phyloP scores from a whole-genome alignment of 2,797 vertebrate species.

The Synaphobranchus kaupii region DNA sequence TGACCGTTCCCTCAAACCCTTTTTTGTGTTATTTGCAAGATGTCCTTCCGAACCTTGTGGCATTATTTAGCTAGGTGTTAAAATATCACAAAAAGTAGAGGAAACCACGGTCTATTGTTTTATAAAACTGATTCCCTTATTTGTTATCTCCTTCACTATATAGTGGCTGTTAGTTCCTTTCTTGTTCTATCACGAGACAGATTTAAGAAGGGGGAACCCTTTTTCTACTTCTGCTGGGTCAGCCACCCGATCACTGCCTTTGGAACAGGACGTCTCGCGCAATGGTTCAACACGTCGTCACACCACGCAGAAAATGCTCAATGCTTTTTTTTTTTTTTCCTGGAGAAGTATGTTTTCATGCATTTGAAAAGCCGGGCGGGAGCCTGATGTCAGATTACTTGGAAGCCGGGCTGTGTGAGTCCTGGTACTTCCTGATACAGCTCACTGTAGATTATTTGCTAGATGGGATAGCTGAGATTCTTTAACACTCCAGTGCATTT shows the following conservation, averaged over 20 bases:
- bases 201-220: not conserved
- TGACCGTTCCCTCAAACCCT: not conserved
- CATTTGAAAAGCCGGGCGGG: not conserved
- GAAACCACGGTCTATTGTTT: not conserved
- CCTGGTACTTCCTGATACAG: conserved; percentile 44
- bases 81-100: not conserved
- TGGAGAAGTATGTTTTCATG: not conserved
- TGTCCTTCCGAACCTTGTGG: not conserved
- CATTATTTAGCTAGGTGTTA: not conserved
- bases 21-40: not conserved
- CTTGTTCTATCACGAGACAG: not conserved
- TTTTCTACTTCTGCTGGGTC: not conserved
- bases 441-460: conserved; percentile 53
- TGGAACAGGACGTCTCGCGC: not conserved
- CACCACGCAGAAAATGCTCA: not conserved
- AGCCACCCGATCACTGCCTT: not conserved
- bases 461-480: conserved; percentile 52
- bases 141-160: not conserved
- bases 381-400: conserved; percentile 26
- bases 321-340: conserved; percentile 14
- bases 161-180: not conserved
- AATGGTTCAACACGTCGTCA: not conserved
- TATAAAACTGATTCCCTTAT: not conserved
- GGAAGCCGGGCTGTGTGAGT: conserved; percentile 48
- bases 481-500: conserved; percentile 48